Base-by-base conservation (phyloP, 2,113 vertebrate genomes). In the Aythya baeri region DNA sequence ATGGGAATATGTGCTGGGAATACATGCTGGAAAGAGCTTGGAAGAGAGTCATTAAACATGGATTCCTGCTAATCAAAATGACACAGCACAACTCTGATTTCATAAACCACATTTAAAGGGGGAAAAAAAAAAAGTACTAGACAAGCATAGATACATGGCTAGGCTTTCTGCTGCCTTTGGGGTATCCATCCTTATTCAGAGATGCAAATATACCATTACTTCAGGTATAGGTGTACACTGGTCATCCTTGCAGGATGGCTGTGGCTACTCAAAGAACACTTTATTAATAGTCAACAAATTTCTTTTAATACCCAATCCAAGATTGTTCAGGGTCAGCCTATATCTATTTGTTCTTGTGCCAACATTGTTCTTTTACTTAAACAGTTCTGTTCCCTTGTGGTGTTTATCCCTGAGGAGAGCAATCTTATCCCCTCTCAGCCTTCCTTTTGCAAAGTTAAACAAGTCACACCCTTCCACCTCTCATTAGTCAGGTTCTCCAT, bases 361-460 rank as follows among this genome's bases (percentile, higher is more conserved):
- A 95, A 50, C 84, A 92, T 94, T 95, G 93, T 94, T 95, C 91
- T 91, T 91, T 89, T 79, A 85, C 14, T 94, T 87, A 94, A 97
- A 94, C 86, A 92, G 38, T 75, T 75, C 43, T 86, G 73, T 92
- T 95, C 88, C 68, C 59, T 88, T 1, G 0, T 58, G 44, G 32
- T 89, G 85, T 93, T 96, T 96, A 88, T 94, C 82, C 44, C 72
- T 38, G 46, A 67, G 57, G 76, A 94, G 77, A 86, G 66, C 32
- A 78, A 59, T 72, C 76, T 83, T 81, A 94, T 85, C 29, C 80
- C 15, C 12, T 78, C 61, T 88, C 26, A 23, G 52, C 74, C 73
- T 97, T 97, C 91, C 91, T 92, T 93, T 86, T 29, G 7, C 52
- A 81, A 75, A 86, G 34, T 75, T 88, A 93, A 92, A 96, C 83